Evolutionary conservation across 2,797 vertebrate species (phyloP), one percentile per base, ranked within the genome.

Genomic region (Poecilia velifera): DNA sequence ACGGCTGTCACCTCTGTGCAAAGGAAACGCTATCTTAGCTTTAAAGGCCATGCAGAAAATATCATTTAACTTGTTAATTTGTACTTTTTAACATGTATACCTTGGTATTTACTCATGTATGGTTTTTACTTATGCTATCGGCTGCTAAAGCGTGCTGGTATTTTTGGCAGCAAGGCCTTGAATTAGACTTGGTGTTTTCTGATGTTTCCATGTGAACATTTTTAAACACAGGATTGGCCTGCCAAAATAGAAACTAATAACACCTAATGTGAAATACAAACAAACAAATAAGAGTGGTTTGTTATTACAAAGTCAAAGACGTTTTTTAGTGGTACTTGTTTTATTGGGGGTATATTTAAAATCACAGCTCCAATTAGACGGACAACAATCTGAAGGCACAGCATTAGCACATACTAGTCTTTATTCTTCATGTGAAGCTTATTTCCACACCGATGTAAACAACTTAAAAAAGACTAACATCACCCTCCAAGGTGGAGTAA

Each of bases 131-230:
- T 76, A 73, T 39, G 73, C 53, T 6, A 78, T 59, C 14, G 82
- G 20, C 64, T 22, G 75, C 51, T 76, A 53, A 45, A 66, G 49
- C 5, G 16, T 10, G 2, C 14, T 13, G 16, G 43, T 73, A 75
- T 79, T 74, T 87, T 75, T 41, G 80, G 71, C 72, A 81, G 71
- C 83, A 59, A 78, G 41, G 59, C 62, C 81, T 66, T 86, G 51
- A 87, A 82, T 80, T 84, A 70, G 57, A 86, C 66, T 36, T 82
- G 93, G 92, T 91, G 86, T 94, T 94, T 94, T 89, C 91, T 91
- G 62, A 74, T 89, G 78, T 89, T 89, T 82, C 86, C 64, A 80
- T 85, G 87, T 90, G 80, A 88, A 85, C 83, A 90, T 31, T 80
- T 79, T 82, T 89, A 88, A 88, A 92, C 84, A 88, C 47, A 88